phyloP scores from a whole-genome alignment of 2,113 vertebrate genomes.

The Passer montanus region DNA sequence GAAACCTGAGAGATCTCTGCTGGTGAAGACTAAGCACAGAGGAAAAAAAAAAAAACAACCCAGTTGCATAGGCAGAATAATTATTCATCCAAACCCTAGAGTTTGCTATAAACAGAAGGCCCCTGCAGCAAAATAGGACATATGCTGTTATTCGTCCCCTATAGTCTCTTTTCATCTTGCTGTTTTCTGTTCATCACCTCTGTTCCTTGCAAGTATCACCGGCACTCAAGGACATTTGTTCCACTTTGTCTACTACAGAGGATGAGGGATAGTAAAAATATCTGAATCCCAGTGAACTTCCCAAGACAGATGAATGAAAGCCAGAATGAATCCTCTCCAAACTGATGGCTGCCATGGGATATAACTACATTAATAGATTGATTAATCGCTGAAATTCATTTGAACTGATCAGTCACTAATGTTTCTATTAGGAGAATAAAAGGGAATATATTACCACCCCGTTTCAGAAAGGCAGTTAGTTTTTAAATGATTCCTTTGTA shows the following conservation, averaged over 20 bases:
- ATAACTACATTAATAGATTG: neutral
- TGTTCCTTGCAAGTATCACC: constrained; percentile 10
- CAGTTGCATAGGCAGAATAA: constrained; percentile 27
- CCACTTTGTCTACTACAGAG: neutral
- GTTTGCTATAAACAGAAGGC: constrained; percentile 31
- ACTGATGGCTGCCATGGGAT: neutral
- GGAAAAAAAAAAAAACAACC: rapidly evolving
- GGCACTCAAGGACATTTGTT: constrained; percentile 34
- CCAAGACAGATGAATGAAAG: neutral
- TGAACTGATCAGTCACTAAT: neutral
- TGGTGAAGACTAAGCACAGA: constrained; percentile 27
- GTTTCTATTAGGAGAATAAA: constrained; percentile 1
- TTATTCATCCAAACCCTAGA: constrained; percentile 24
- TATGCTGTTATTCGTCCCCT: neutral
- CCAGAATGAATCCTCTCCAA: neutral
- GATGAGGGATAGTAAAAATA: neutral
- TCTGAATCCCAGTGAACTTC: neutral
- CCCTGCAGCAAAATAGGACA: constrained; percentile 47
- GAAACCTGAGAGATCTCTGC: constrained; percentile 65
- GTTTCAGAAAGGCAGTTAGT: neutral
- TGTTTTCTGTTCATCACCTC: constrained; percentile 20
- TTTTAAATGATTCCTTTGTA: neutral
- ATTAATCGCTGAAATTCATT: neutral
- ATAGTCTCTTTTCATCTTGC: neutral
- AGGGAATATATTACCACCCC: neutral